phyloP scores from a whole-genome alignment of 2,888 invertebrate genomes.

The Drosophila prolongata region DNA sequence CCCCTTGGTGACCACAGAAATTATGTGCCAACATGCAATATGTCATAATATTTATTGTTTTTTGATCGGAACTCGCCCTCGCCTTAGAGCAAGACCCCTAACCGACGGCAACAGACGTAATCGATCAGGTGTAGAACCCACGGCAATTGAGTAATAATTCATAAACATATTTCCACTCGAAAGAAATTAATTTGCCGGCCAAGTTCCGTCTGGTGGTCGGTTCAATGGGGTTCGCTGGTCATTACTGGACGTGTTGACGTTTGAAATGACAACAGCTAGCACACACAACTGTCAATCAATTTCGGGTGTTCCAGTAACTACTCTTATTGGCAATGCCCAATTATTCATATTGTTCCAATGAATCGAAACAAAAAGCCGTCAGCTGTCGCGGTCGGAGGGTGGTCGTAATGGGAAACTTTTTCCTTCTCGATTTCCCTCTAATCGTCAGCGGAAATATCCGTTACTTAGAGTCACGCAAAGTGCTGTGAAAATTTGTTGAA shows the following conservation, averaged over 20 bases:
- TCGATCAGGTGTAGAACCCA: constrained; percentile 71
- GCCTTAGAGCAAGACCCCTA: constrained; percentile 4
- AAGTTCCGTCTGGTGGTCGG: constrained; percentile 17
- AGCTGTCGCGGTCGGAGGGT: constrained; percentile 55
- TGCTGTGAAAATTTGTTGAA: constrained; percentile 42
- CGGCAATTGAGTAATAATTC: constrained; percentile 78
- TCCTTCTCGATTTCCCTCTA: constrained; percentile 3
- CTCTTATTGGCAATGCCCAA: constrained; percentile 67
- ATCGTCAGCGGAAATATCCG: constrained; percentile 21
- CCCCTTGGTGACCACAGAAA: constrained; percentile 63
- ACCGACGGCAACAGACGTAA: constrained; percentile 43
- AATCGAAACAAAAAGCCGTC: constrained; percentile 51
- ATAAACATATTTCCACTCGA: constrained; percentile 75
- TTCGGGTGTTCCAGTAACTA: constrained; percentile 59
- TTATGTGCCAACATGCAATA: constrained; percentile 74
- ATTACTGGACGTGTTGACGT: constrained; percentile 76
- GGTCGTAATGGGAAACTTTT: constrained; percentile 44
- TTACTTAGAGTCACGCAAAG: constrained; percentile 60
- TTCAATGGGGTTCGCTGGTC: constrained; percentile 42
- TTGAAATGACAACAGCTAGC: constrained; percentile 62
- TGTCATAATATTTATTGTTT: constrained; percentile 67
- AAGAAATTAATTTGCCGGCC: constrained; percentile 69
- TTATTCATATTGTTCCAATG: constrained; percentile 77
- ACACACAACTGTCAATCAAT: constrained; percentile 68
- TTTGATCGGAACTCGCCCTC: constrained; percentile 15